A percentile compares a stretch with the other conserved stretches of the same genome.
These are phyloP conservation scores for Napeogenes sylphis DNA, from an alignment of 2,888 invertebrate species.

Conservation along the genomic window DNA sequence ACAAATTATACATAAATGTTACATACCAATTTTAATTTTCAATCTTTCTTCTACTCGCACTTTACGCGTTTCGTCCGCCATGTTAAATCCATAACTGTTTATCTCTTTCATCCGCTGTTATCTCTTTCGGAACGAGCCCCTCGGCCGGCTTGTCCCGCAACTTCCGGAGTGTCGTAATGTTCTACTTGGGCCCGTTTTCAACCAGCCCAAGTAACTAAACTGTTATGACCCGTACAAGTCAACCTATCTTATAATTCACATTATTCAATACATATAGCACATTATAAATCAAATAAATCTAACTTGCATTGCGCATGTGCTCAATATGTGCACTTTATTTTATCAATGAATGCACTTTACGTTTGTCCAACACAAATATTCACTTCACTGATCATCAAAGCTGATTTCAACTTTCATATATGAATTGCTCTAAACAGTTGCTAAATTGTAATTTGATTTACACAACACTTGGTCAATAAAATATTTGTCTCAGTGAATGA, in stretches of 20 bases:
- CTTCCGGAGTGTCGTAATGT: constrained; percentile 78
- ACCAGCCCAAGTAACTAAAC: constrained; percentile 39
- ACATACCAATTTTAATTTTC: constrained; percentile 96
- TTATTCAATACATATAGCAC: constrained; percentile 34
- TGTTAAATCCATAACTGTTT: constrained; percentile 90
- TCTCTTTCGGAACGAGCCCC: constrained; percentile 76
- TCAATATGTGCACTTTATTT: constrained; percentile 56
- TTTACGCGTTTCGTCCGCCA: constrained; percentile 93
- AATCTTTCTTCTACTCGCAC: constrained; percentile 95
- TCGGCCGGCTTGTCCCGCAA: constrained; percentile 75
- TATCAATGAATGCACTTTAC: constrained; percentile 69
- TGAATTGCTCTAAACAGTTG: constrained; percentile 28
- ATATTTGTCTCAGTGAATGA: constrained; percentile 68
- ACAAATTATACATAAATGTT: constrained; percentile 41
- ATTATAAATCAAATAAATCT: constrained; percentile 44
- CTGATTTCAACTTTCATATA: constrained; percentile 29
- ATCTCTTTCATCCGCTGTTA: constrained; percentile 78
- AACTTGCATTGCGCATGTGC: constrained; percentile 69
- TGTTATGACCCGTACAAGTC: constrained; percentile 46
- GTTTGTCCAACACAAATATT: constrained; percentile 40
- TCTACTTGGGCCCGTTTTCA: constrained; percentile 68
- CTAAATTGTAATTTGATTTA: constrained; percentile 35
- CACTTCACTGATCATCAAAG: constrained; percentile 36
- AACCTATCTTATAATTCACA: constrained; percentile 45
- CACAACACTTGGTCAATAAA: constrained; percentile 56